Conservation (phyloP, 2,888 invertebrate species). For the Portevinia maculata region DNA sequence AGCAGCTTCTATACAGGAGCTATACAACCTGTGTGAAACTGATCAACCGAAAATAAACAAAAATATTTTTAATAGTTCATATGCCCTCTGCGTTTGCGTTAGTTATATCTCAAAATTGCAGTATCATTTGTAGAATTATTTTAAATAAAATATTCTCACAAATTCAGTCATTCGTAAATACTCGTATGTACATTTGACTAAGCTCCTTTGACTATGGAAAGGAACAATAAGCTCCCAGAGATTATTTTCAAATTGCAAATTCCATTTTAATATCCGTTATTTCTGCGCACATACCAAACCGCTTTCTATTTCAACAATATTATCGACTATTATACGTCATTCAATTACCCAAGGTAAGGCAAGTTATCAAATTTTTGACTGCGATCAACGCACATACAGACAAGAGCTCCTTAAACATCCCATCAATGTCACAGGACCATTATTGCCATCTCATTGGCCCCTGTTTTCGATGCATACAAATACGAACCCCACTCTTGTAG, state of each 20-base stretch:
- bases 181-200: neutral
- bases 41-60: too few relatives aligned
- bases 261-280: neutral
- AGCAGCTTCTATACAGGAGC: too few relatives aligned
- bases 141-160: too few relatives aligned
- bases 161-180: neutral
- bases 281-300: neutral
- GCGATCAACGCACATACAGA: slow-evolving; percentile 35
- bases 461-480: neutral
- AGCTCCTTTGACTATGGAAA: too few relatives aligned
- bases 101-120: too few relatives aligned
- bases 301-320: neutral
- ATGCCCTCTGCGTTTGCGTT: too few relatives aligned
- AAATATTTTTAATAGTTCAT: too few relatives aligned
- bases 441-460: slow-evolving; percentile 8
- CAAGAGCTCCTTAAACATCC: slow-evolving; percentile 29
- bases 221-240: neutral
- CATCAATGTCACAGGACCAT: slow-evolving; percentile 37
- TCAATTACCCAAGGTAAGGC: slow-evolving; percentile 9
- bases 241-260: neutral
- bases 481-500: slow-evolving; percentile 2
- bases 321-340: neutral
- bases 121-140: too few relatives aligned
- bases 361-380: slow-evolving; percentile 35
- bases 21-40: too few relatives aligned